Evolutionary conservation across 2,888 invertebrate genomes (phyloP), one percentile per base, ranked within the genome.

Genomic region (Anoplius nigerrimus): DNA sequence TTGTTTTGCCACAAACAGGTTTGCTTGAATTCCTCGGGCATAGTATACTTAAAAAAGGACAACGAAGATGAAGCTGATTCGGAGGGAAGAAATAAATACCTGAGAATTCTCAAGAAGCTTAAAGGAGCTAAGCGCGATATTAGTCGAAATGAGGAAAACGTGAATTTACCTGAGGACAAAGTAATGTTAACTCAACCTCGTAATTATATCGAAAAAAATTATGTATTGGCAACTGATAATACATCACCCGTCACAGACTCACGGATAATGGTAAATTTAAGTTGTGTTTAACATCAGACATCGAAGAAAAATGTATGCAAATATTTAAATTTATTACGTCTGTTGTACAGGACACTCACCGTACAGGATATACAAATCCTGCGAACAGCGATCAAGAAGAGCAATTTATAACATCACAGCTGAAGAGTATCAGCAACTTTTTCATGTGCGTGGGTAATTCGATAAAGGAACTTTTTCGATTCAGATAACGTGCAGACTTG

Each of bases 1-100:
- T 1, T 2, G n/a, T 59, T 18, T 48, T 34, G 16, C 22, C 16
- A 57, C 18, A 59, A 48, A 42, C 2, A 70, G 69, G 16, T 70
- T 61, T 62, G 5, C n/a, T 48, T 78, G 8, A 73, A 79, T 69
- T 71, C 65, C 22, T 81, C 69, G 42, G 74, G 53, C 56, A 74
- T 75, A 66, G 74, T 72, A 57, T 78, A 78, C 27, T 48, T 78
- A 18, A 75, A 80, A 48, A 72, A 71, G 6, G 78, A 78, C 8
- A 69, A 64, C 18, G 71, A 81, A 64, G 72, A 72, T 13, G 76
- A 78, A 57, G 60, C 55, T n/a, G 68, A 71, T 61, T n/a, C 34
- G 21, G 69, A 71, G 60, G 48, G 57, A 5, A 62, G 64, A 63
- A 71, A 64, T 42, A 75, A 55, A 52, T 79, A 75, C 61, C 73